Conservation (phyloP, 2,888 invertebrate genomes). For the Brachylomia viminalis region DNA sequence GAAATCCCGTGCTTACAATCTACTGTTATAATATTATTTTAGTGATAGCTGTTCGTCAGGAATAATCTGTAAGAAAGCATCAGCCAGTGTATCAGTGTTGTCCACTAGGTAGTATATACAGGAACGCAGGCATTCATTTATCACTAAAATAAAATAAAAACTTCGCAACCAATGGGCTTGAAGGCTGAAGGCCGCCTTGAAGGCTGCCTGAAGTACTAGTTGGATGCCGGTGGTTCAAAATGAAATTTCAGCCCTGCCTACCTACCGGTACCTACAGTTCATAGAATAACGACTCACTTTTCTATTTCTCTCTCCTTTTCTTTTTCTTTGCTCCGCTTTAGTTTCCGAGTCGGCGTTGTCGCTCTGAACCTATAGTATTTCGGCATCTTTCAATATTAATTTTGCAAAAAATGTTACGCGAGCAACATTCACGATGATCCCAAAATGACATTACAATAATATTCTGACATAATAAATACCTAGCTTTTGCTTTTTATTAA, state of each 20-base stretch:
- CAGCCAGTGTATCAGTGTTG: too few relatives aligned
- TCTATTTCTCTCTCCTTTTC: slow-evolving; percentile 77
- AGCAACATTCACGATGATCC: slow-evolving; percentile 58
- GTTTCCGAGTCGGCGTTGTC: slow-evolving; percentile 81
- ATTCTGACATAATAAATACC: slow-evolving; percentile 41
- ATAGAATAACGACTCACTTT: slow-evolving; percentile 66
- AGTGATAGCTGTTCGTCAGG: too few relatives aligned
- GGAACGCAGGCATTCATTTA: too few relatives aligned
- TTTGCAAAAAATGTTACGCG: slow-evolving; percentile 75
- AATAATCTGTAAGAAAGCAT: too few relatives aligned
- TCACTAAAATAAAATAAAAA: too few relatives aligned
- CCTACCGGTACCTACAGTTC: not conserved
- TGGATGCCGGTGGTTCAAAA: not conserved
- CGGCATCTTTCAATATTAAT: slow-evolving; percentile 84
- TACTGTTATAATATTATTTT: too few relatives aligned
- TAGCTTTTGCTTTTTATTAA: slow-evolving; percentile 32
- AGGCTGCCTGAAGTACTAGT: too few relatives aligned
- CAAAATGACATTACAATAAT: slow-evolving; percentile 74
- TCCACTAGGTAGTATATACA: too few relatives aligned
- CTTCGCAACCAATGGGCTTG: too few relatives aligned
- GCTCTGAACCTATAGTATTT: slow-evolving; percentile 87
- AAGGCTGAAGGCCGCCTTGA: too few relatives aligned
- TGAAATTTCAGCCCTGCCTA: not conserved
- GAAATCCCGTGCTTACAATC: too few relatives aligned
- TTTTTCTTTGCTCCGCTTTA: slow-evolving; percentile 76